Evolutionary conservation across 2,113 vertebrate genomes (phyloP), one percentile per base, ranked within the genome.

Genomic region (Sorex fumeus): DNA sequence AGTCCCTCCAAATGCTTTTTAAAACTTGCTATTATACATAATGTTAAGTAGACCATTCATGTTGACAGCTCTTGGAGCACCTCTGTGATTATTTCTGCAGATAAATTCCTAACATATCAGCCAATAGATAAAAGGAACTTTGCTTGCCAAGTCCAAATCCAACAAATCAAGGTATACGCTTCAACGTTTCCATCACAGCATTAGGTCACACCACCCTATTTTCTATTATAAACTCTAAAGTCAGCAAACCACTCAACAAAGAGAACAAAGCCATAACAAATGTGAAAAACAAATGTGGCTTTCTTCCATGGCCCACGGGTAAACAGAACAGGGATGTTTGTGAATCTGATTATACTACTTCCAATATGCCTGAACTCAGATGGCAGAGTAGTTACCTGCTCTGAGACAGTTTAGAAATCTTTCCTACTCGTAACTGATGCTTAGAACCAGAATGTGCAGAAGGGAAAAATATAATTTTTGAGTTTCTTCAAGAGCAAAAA

Each of bases 401-500:
- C 36, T 30, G 8, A 77, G 40, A 80, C 23, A 91, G 47, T 40
- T 64, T 57, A 86, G 53, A 88, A 79, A 66, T 45, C 23, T 45
- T 93, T 89, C 18, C 27, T 84, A 71, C 76, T 94, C 18, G 8
- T 16, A 82, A 80, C 0, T 71, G 9, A 18, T 84, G 84, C 72
- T 62, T 87, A 62, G 2, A 84, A 40, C 71, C 0, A 67, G 9
- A 9, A 88, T 32, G 9, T 83, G 78, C 8, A 87, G 53, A 90
- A 91, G 36, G 10, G 36, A 79, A 84, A 78, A 67, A 74, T 50
- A 67, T 9, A 71, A 34, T 43, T 78, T 66, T 45, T 19, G 40
- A 57, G 81, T 28, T 90, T 81, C 93, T 66, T 21, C 72, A 69
- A 64, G 75, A 88, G 88, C 28, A 67, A 82, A 90, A 88, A 80